Evolutionary conservation across 2,113 vertebrate species (phyloP).

Genomic region (human): GRCh38 chr1:106533001-106533500

Average conservation of each 20-base stretch:
- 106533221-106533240: too few relatives aligned
- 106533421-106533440: slow-evolving; percentile 40
- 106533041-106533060: slow-evolving; percentile 50
- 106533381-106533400: slow-evolving; percentile 22
- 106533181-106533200: too few relatives aligned
- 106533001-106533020: background rate
- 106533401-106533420: background rate
- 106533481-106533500: slow-evolving; percentile 45
- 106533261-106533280: too few relatives aligned
- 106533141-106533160: too few relatives aligned
- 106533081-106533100: slow-evolving; percentile 40
- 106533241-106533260: too few relatives aligned
- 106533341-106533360: slow-evolving; percentile 70
- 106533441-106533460: slow-evolving; percentile 34
- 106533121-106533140: slow-evolving; percentile 45
- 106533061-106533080: slow-evolving; percentile 58
- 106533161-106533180: too few relatives aligned
- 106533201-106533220: too few relatives aligned
- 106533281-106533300: too few relatives aligned
- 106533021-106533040: background rate
- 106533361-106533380: slow-evolving; percentile 54
- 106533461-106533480: background rate
- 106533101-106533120: slow-evolving; percentile 17
- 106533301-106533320: too few relatives aligned
- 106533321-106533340: slow-evolving; percentile 50